Conservation (phyloP, 1,140 invertebrate genomes). For the Aphaenogaster ashmeadi region DNA sequence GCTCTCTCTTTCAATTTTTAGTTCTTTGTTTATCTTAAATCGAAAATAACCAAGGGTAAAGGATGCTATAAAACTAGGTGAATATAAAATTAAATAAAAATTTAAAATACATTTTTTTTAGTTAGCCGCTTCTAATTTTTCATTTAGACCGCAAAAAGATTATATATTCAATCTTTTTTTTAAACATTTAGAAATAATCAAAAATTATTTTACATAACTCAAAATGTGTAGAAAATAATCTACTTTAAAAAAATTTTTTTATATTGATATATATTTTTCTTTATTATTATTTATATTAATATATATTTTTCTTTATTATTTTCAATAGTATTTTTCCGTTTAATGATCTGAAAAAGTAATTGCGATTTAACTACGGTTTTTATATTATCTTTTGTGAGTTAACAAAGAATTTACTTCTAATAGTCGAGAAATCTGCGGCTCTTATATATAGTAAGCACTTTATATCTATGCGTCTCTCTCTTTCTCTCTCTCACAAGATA, state of each 20-base stretch:
- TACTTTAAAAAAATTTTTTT: conserved; percentile 1
- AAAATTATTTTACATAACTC: not conserved
- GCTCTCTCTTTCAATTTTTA: no score
- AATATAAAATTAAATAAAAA: not conserved
- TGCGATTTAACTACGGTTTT: not conserved
- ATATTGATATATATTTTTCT: not conserved
- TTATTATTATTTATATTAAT: not conserved
- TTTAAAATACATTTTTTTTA: not conserved
- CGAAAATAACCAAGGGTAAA: no score
- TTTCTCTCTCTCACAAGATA: not conserved
- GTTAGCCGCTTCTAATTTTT: not conserved
- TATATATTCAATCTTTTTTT: not conserved
- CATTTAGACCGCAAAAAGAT: not conserved
- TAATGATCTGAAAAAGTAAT: not conserved
- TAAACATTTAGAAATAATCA: not conserved
- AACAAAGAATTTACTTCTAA: conserved; percentile 11
- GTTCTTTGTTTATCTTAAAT: no score
- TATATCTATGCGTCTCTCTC: not conserved
- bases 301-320: not conserved
- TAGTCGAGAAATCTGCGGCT: not conserved
- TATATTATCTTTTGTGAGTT: not conserved
- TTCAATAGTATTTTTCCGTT: not conserved
- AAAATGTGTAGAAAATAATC: not conserved
- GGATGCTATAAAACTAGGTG: no score
- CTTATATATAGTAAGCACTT: not conserved